Percentiles rank a stretch among this genome's conserved stretches.
These are phyloP conservation scores for Dufourea novaeangliae DNA, from an alignment of 1,140 invertebrate species.

Conservation along the genomic window DNA sequence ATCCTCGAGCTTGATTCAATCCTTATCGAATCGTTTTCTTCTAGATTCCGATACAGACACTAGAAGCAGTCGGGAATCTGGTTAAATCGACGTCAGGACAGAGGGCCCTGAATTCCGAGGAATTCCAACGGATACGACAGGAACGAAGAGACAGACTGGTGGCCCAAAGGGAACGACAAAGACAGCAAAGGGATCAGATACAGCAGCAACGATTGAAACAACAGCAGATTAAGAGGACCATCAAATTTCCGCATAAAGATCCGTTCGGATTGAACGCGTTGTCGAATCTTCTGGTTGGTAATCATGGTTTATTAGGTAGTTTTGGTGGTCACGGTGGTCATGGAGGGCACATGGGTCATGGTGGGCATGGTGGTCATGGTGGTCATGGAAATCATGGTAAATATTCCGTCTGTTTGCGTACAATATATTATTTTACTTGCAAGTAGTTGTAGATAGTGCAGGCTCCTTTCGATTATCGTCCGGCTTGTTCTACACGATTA, in stretches of 20 bases:
- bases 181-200: conserved; percentile 43
- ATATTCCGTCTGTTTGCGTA: background rate
- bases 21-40: background rate
- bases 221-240: conserved; percentile 34
- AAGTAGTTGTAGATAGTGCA: background rate
- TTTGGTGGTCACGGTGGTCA: conserved; percentile 24
- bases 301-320: conserved; percentile 45
- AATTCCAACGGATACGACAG: conserved; percentile 35
- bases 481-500: too few species aligned
- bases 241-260: conserved; percentile 49
- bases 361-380: conserved; percentile 26
- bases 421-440: background rate
- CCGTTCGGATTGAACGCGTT: conserved; percentile 63
- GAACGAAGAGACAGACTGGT: conserved; percentile 41
- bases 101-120: conserved; percentile 36
- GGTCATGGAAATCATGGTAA: conserved; percentile 50
- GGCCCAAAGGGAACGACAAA: conserved; percentile 42
- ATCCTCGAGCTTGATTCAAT: background rate
- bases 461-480: too few species aligned
- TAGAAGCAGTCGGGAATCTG: conserved; percentile 68
- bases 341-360: conserved; percentile 22
- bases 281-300: conserved; percentile 55
- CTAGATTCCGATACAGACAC: conserved; percentile 73
- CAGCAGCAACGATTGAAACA: conserved; percentile 58
- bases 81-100: conserved; percentile 60